Base-by-base conservation (phyloP, 2,888 invertebrate genomes). In the Ferdinandea cuprea region DNA sequence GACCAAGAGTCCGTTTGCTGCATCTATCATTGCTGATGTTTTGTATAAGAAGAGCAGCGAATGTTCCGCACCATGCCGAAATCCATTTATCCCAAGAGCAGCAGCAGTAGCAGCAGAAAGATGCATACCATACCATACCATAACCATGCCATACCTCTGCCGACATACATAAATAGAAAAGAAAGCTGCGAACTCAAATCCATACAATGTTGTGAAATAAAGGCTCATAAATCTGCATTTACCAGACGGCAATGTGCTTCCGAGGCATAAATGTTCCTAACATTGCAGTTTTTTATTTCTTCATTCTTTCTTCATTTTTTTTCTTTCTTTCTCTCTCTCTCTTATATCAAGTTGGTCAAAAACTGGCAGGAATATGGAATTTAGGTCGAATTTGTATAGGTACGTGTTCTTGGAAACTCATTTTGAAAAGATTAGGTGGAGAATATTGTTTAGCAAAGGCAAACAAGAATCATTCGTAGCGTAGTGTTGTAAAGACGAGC, bases 211-310 rank as follows among this genome's bases (percentile, higher is more conserved):
- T 68, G 54, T 68, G 35, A 58, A 74, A 63, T 80, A 74, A 80
- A 58, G 35, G 44, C 63, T 80, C 73, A 80, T 80, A 80, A 80
- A 80, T 80, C 80, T 80, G 69, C 80, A 80, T 80, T 80, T 63
- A 50, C 74, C 56, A 74, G 59, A 69, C 35, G 63, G 63, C 68
- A 74, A 80, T 80, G 56, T 80, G 63, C 74, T 63, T 69, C 35
- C 68, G 32, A 63, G 63, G 68, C 63, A 61, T 56, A 79, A 79
- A 73, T 79, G 78, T 79, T 79, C 72, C 59, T 72, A 68, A 73
- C 61, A 50, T 69, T 69, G 58, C 73, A 74, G 37, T 56, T 72
- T 61, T 40, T 46, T 25, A 58, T 42, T 30, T 19, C 1, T 46
- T 35, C 4, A 6, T 25, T 50, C 15, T 52, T 32, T 61, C 9